These are phyloP conservation scores for Musca vetustissima DNA, from an alignment of 1,140 invertebrate species.

Conservation along the genomic window DNA sequence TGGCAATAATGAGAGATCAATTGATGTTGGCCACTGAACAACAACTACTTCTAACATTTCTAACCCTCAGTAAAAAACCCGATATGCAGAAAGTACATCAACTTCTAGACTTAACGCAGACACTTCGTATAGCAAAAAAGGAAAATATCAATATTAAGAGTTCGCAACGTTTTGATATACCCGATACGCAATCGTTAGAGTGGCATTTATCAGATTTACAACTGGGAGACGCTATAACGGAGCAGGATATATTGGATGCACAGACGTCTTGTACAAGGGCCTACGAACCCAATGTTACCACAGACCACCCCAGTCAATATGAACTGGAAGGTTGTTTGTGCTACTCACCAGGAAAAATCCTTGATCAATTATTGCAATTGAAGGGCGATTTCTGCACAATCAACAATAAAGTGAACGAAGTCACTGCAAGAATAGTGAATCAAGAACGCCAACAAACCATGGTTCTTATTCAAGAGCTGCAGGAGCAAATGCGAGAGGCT, in stretches of 20 bases:
- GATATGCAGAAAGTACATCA: constrained; percentile 33
- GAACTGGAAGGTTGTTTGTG: constrained; percentile 40
- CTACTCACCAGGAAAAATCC: constrained; percentile 41
- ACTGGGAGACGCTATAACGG: constrained; percentile 27
- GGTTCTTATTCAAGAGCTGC: constrained; percentile 38
- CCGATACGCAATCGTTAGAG: not conserved
- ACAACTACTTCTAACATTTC: constrained; percentile 41
- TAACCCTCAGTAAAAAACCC: constrained; percentile 40
- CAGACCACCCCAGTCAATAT: not conserved
- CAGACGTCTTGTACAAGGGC: not conserved
- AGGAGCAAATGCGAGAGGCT: constrained; percentile 34
- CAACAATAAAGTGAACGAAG: constrained; percentile 45
- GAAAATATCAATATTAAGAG: constrained; percentile 25
- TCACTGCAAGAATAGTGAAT: constrained; percentile 35
- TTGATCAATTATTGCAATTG: constrained; percentile 40
- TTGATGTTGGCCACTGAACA: constrained; percentile 44
- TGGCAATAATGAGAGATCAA: constrained; percentile 35
- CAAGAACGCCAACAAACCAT: constrained; percentile 40
- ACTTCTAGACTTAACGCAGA: constrained; percentile 34
- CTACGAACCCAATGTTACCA: not conserved
- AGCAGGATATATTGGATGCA: not conserved
- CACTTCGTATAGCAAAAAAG: constrained; percentile 35
- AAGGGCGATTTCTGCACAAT: constrained; percentile 43
- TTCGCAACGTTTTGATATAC: not conserved
- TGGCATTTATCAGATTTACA: constrained; percentile 2